Conservation (phyloP, 2,113 vertebrate species). For the Agapornis roseicollis region DNA sequence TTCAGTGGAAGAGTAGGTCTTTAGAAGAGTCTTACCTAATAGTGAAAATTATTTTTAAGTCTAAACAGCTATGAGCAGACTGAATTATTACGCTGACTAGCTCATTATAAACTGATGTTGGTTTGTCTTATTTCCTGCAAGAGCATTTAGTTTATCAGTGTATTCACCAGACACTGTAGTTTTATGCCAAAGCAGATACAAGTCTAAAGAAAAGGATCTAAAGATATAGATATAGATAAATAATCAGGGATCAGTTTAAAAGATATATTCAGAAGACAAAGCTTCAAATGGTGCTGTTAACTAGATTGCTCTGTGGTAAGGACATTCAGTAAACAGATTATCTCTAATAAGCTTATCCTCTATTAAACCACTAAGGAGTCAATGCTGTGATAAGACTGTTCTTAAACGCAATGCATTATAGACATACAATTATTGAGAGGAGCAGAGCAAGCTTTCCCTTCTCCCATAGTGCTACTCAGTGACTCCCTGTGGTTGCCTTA, state of each 20-base stretch:
- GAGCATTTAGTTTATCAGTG: not conserved
- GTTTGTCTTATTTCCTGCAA: not conserved
- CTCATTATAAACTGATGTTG: not conserved
- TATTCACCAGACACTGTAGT: slow-evolving; percentile 9
- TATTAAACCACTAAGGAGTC: slow-evolving; percentile 63
- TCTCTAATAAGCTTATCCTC: slow-evolving; percentile 65
- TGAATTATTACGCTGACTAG: not conserved
- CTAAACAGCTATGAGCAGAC: not conserved
- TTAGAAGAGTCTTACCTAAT: not conserved
- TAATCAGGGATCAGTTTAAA: slow-evolving; percentile 40
- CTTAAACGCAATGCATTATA: slow-evolving; percentile 67
- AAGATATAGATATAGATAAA: not conserved
- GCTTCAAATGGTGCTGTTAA: slow-evolving; percentile 54
- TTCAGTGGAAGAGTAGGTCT: not conserved
- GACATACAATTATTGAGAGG: not conserved
- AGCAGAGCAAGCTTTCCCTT: not conserved
- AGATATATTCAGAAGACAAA: slow-evolving; percentile 35
- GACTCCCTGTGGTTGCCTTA: not conserved
- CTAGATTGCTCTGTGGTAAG: slow-evolving; percentile 33
- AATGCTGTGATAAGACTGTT: slow-evolving; percentile 61
- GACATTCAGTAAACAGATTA: slow-evolving; percentile 50
- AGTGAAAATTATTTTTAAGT: not conserved
- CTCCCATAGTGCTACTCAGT: not conserved
- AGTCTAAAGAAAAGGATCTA: not conserved
- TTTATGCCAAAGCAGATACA: slow-evolving; percentile 27